Evolutionary conservation across 2,797 vertebrate genomes (phyloP).

Genomic region (Amblyopsis hoosieri): DNA sequence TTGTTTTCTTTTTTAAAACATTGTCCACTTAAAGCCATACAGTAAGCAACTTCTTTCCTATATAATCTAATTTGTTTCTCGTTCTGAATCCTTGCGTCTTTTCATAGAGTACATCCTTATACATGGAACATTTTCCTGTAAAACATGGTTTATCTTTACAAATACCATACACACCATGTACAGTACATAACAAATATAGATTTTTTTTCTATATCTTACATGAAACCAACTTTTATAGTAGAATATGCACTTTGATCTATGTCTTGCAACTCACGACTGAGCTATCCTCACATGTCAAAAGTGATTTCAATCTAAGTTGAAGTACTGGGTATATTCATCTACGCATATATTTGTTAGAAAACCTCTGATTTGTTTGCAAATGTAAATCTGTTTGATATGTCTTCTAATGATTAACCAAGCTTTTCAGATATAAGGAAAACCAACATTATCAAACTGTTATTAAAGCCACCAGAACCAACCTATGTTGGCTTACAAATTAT

Average conservation of each 20-base stretch:
- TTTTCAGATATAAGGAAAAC: constrained; percentile 37
- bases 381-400: constrained; percentile 39
- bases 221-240: constrained; percentile 67
- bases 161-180: constrained; percentile 81
- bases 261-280: constrained; percentile 46
- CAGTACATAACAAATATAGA: constrained; percentile 81
- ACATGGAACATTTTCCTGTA: constrained; percentile 67
- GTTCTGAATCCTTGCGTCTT: constrained; percentile 50
- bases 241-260: constrained; percentile 56
- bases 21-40: constrained; percentile 77
- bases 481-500: constrained; percentile 18
- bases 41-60: constrained; percentile 73
- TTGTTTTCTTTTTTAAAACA: constrained; percentile 42
- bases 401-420: constrained; percentile 39
- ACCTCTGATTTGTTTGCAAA: constrained; percentile 47
- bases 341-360: constrained; percentile 40
- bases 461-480: constrained; percentile 5
- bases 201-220: constrained; percentile 66
- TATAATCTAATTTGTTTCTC: constrained; percentile 75
- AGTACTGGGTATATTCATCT: constrained; percentile 47
- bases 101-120: constrained; percentile 55
- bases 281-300: constrained; percentile 55
- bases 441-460: neutral
- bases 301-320: constrained; percentile 41
- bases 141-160: constrained; percentile 77